Percentiles rank a stretch among this genome's conserved stretches.
Conservation (phyloP, 2,888 invertebrate species). For the Onthophagus sagittarius region DNA sequence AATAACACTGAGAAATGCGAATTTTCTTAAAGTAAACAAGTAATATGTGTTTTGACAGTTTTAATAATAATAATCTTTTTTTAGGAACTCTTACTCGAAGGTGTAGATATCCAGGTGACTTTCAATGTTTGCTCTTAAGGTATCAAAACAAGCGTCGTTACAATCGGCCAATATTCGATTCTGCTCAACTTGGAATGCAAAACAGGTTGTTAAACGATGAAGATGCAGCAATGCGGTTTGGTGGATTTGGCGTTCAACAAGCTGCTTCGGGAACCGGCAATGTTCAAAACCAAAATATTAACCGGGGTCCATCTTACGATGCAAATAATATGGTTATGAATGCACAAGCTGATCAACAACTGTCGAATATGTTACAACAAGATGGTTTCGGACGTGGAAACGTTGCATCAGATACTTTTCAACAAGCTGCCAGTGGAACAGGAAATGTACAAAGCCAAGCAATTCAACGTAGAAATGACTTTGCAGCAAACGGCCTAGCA, state of each 20-base stretch:
- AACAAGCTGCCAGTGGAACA: background rate
- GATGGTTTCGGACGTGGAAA: background rate
- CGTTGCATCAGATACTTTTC: background rate
- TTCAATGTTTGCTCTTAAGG: too few species aligned
- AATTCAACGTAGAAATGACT: background rate
- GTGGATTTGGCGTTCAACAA: background rate
- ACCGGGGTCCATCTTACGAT: background rate
- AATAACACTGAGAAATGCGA: background rate
- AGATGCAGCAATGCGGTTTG: background rate
- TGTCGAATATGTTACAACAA: background rate
- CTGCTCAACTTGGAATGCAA: too few species aligned
- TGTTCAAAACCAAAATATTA: background rate
- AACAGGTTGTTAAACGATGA: too few species aligned
- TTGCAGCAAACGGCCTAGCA: too few species aligned
- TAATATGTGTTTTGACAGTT: too few species aligned
- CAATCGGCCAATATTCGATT: too few species aligned
- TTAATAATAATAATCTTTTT: too few species aligned
- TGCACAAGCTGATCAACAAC: too few species aligned
- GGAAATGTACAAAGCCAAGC: background rate
- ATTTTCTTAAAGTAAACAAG: background rate
- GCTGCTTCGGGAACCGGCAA: background rate
- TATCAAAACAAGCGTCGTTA: too few species aligned
- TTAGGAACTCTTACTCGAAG: too few species aligned
- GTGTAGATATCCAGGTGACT: too few species aligned
- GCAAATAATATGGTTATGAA: too few species aligned